These are phyloP conservation scores for Melipona bicolor DNA, from an alignment of 2,888 invertebrate genomes.

Conservation along the genomic window DNA sequence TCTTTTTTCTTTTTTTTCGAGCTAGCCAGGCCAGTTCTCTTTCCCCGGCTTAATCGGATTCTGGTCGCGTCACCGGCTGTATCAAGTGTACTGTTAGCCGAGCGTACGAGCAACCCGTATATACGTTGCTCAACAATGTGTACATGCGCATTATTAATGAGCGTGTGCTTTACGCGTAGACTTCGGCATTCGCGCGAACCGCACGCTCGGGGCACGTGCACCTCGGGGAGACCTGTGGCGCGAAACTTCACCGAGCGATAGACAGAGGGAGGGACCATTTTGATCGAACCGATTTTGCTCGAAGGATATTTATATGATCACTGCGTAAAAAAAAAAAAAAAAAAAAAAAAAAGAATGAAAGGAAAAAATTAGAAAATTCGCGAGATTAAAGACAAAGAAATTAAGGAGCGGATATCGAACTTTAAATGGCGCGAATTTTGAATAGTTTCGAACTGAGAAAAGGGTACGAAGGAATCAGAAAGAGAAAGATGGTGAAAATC, in stretches of 20 bases:
- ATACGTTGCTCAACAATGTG: slow-evolving; percentile 53
- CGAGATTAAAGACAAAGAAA: too few species aligned
- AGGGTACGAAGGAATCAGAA: too few species aligned
- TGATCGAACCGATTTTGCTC: too few species aligned
- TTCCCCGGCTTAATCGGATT: slow-evolving; percentile 45
- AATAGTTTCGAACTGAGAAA: too few species aligned
- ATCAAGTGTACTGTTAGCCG: slow-evolving; percentile 50
- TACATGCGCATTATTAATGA: slow-evolving; percentile 58
- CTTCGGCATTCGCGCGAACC: slow-evolving; percentile 42
- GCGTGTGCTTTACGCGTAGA: slow-evolving; percentile 37
- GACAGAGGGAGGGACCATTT: too few species aligned
- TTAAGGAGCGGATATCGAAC: too few species aligned
- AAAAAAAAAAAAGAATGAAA: too few species aligned
- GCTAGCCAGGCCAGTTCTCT: slow-evolving; percentile 13
- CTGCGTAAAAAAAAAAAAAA: too few species aligned
- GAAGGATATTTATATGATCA: too few species aligned
- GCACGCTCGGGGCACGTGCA: slow-evolving; percentile 56
- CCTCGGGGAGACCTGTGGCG: slow-evolving; percentile 10
- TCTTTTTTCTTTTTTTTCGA: neutral
- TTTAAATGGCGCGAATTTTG: too few species aligned
- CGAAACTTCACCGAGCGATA: slow-evolving; percentile 22
- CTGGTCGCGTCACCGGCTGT: slow-evolving; percentile 56
- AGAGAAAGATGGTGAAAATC: too few species aligned
- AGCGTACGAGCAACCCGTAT: slow-evolving; percentile 23
- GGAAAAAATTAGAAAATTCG: too few species aligned